Conservation (phyloP, 1,140 invertebrate genomes). For the Elymnias hypermnestra region DNA sequence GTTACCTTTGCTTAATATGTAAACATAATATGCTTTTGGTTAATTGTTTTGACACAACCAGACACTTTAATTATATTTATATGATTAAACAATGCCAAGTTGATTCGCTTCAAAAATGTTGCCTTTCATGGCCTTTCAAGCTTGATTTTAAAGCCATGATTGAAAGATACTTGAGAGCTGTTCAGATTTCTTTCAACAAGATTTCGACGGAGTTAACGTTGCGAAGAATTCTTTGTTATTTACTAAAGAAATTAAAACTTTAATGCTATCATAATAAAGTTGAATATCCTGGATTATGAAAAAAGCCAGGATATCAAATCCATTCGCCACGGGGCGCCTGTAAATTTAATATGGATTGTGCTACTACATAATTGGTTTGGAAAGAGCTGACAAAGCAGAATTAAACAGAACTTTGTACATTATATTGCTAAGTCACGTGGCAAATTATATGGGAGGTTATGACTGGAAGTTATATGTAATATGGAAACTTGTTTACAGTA, state of each 20-base stretch:
- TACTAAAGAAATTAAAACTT: neutral
- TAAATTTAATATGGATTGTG: constrained; percentile 3
- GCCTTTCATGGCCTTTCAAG: too few species aligned
- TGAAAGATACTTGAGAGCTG: too few species aligned
- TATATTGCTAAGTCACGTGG: constrained; percentile 1
- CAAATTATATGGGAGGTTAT: neutral
- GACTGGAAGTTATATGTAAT: neutral
- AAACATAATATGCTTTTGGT: too few species aligned
- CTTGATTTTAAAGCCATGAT: too few species aligned
- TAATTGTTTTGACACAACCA: too few species aligned
- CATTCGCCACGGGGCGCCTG: constrained; percentile 15
- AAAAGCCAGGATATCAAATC: constrained; percentile 5
- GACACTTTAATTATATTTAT: too few species aligned
- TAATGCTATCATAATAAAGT: neutral
- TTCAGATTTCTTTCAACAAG: too few species aligned
- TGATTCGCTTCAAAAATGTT: too few species aligned
- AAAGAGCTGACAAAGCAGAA: constrained; percentile 8
- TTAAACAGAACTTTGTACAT: constrained; percentile 1
- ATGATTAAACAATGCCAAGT: too few species aligned
- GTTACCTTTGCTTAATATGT: too few species aligned
- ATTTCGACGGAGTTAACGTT: neutral
- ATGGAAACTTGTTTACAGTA: neutral
- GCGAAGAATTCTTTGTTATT: too few species aligned
- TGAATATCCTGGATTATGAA: neutral
- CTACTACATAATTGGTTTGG: constrained; percentile 12